phyloP scores from a whole-genome alignment of 2,797 vertebrate species.

The Neopelma chrysocephalum region DNA sequence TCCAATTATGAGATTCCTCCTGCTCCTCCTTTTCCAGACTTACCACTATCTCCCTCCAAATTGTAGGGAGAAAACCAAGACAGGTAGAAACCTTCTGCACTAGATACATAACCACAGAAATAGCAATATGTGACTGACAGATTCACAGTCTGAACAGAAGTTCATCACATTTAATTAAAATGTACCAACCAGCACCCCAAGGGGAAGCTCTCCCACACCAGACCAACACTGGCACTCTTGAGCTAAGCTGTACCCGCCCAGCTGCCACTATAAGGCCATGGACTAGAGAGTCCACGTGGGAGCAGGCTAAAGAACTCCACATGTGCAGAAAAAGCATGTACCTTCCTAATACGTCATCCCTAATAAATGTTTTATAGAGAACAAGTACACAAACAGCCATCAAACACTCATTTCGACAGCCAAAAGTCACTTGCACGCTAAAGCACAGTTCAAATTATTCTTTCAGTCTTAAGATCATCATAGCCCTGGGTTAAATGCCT shows the following conservation, averaged over 20 bases:
- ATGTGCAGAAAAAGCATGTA: accelerated
- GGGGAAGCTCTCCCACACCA: neutral
- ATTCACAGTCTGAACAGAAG: neutral
- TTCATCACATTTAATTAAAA: neutral
- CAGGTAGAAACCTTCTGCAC: neutral
- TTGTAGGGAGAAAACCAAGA: neutral
- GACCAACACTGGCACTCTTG: neutral
- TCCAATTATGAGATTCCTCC: neutral
- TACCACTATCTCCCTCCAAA: neutral
- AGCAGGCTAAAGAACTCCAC: accelerated
- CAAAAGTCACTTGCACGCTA: neutral
- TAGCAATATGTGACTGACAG: accelerated
- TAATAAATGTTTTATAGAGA: neutral
- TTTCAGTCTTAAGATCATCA: neutral
- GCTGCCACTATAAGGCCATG: neutral
- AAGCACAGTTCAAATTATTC: neutral
- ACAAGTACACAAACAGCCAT: neutral
- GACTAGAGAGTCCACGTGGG: neutral
- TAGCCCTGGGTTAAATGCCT: neutral
- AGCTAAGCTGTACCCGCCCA: neutral
- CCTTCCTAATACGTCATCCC: accelerated
- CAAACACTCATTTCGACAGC: neutral
- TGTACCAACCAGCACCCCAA: neutral
- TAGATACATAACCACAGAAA: neutral
- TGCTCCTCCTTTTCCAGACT: neutral